Percentiles rank a stretch among this genome's conserved stretches.
Conservation (phyloP, 2,888 invertebrate genomes). For the Beris chalybata region DNA sequence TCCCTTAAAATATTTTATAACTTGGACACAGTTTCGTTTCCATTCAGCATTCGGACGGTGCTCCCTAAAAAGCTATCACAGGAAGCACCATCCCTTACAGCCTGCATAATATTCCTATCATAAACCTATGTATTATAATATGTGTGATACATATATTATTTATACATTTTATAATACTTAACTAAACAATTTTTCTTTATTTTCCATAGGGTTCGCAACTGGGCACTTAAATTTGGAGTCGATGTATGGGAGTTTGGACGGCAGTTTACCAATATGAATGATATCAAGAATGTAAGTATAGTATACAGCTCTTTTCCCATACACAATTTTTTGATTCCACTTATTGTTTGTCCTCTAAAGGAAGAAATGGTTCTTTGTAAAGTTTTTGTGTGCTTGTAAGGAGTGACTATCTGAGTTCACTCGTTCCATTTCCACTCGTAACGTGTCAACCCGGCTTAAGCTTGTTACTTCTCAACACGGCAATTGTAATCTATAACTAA, state of each 20-base stretch:
- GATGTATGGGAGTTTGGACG: conserved; percentile 88
- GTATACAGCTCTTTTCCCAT: neutral
- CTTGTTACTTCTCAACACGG: too few species aligned
- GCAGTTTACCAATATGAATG: conserved; percentile 85
- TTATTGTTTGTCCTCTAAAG: neutral
- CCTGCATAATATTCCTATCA: neutral
- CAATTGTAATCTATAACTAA: too few species aligned
- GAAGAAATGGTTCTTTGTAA: too few species aligned
- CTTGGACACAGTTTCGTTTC: too few species aligned
- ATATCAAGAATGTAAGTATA: conserved; percentile 81
- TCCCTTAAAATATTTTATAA: too few species aligned
- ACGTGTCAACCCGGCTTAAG: too few species aligned
- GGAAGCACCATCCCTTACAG: neutral
- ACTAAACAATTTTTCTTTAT: conserved; percentile 39
- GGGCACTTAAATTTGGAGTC: conserved; percentile 88
- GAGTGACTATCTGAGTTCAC: too few species aligned
- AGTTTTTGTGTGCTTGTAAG: too few species aligned
- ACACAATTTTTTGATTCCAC: neutral
- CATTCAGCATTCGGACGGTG: too few species aligned
- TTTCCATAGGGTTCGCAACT: conserved; percentile 83
- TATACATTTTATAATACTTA: neutral
- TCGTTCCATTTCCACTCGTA: too few species aligned
- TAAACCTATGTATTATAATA: too few species aligned
- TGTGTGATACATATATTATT: too few species aligned
- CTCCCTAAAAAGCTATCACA: neutral